Conservation (phyloP, 2,113 vertebrate species). For the Hemicordylus capensis region DNA sequence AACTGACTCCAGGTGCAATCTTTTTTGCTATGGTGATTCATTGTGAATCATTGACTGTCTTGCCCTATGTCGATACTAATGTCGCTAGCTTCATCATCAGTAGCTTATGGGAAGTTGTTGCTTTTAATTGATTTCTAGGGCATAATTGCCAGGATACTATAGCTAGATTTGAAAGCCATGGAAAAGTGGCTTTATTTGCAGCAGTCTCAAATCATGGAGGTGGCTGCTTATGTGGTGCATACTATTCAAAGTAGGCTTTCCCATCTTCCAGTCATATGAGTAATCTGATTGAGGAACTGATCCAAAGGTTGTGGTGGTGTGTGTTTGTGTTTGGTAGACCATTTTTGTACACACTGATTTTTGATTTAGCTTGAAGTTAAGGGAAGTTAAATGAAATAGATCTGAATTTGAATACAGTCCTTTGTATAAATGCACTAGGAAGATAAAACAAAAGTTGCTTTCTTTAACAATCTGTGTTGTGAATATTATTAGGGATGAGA, state of each 20-base stretch:
- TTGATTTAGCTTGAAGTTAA: no score
- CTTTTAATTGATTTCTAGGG: background rate
- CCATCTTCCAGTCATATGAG: background rate
- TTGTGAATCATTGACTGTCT: background rate
- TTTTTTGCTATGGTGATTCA: background rate
- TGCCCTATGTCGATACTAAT: background rate
- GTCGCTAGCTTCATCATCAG: background rate
- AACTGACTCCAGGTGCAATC: background rate
- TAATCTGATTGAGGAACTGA: background rate
- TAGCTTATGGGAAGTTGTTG: background rate
- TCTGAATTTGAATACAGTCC: no score
- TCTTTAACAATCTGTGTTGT: no score
- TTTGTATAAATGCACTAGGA: no score
- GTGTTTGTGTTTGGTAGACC: no score
- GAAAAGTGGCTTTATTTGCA: background rate
- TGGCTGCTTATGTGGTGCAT: background rate
- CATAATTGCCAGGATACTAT: background rate
- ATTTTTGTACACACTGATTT: no score
- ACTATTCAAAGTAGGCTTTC: background rate
- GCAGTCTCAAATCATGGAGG: background rate
- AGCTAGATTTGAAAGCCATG: background rate
- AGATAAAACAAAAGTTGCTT: no score
- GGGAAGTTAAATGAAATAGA: no score
- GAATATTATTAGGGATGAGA: no score
- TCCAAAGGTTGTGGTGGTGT: no score